phyloP scores from a whole-genome alignment of 1,140 invertebrate species.

The Drosophila grimshawi region DNA sequence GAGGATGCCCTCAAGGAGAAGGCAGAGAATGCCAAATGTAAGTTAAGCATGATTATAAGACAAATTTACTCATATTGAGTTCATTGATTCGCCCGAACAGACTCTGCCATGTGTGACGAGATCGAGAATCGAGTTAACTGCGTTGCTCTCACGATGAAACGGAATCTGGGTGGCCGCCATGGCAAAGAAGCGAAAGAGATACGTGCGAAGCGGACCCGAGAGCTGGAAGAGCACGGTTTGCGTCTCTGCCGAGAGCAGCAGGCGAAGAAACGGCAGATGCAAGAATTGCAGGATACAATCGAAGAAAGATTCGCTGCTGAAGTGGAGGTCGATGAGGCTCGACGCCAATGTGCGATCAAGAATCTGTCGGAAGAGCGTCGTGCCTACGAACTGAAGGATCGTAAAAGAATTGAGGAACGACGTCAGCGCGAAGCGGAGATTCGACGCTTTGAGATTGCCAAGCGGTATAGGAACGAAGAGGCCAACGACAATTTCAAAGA shows the following conservation, averaged over 20 bases:
- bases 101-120: constrained; percentile 38
- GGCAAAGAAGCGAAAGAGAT: constrained; percentile 28
- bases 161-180: constrained; percentile 33
- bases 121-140: constrained; percentile 62
- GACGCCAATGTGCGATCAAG: constrained; percentile 37
- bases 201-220: not conserved
- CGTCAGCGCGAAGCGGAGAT: constrained; percentile 27
- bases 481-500: constrained; percentile 37
- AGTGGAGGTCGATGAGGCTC: constrained; percentile 28
- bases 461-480: constrained; percentile 16
- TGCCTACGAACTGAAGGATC: constrained; percentile 41
- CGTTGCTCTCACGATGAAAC: constrained; percentile 41
- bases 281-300: not conserved
- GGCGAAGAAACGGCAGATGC: constrained; percentile 6
- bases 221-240: constrained; percentile 9
- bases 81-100: too few relatives aligned
- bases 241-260: constrained; percentile 20
- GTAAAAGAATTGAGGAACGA: constrained; percentile 3
- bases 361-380: constrained; percentile 40
- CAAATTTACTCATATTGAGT: not conserved
- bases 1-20: constrained; percentile 49
- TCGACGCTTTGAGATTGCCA: constrained; percentile 56
- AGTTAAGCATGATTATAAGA: constrained; percentile 12
- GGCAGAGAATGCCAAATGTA: constrained; percentile 40
- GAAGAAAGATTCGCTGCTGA: constrained; percentile 16